Evolutionary conservation across 1,140 invertebrate species (phyloP), one percentile per base, ranked within the genome.

Genomic region (Lepeophtheirus salmonis): DNA sequence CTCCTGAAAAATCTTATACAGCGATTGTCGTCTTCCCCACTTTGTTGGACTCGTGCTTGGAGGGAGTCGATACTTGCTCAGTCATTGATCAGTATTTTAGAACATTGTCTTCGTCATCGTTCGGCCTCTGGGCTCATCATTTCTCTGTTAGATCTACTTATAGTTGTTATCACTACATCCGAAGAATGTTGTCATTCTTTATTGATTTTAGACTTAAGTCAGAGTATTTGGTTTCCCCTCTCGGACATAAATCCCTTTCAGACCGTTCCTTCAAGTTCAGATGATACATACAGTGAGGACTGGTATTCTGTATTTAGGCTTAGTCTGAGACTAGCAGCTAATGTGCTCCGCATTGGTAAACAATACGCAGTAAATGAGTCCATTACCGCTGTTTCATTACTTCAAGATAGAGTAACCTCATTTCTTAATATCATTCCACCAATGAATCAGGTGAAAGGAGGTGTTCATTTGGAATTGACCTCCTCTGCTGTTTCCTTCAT

Each of bases 1-100:
- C 55, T 57, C 17, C 25, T 57, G 4, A 20, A 23, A 24, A 57
- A 41, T 23, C 55, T 57, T 57, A 25, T 57, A 3, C 55, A 57
- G 16, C 55, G 55, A 17, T 17, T 57, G 13, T 16, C 21, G 17
- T 21, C 21, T 17, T 12, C 26, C 16, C 6, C 16, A 13, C n/a
- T 26, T 17, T 30, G 55, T n/a, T 57, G 17, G 16, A 17, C 23
- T 41, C 22, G 16, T 12, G 16, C 25, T n/a, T 25, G 26, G 6
- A 25, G 26, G 55, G 14, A 41, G 21, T 24, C 26, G 2, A 2
- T 57, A 3, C 26, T 57, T 26, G 30, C 30, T 10, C 55, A 26
- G 26, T 16, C 55, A 12, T 12, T 57, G n/a, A 17, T 57, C 1
- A 48, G 55, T 16, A 17, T 17, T n/a, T 14, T 41, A 12, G 20